Conservation (phyloP, 2,888 invertebrate genomes). For the Hemistola chrysoprasaria region DNA sequence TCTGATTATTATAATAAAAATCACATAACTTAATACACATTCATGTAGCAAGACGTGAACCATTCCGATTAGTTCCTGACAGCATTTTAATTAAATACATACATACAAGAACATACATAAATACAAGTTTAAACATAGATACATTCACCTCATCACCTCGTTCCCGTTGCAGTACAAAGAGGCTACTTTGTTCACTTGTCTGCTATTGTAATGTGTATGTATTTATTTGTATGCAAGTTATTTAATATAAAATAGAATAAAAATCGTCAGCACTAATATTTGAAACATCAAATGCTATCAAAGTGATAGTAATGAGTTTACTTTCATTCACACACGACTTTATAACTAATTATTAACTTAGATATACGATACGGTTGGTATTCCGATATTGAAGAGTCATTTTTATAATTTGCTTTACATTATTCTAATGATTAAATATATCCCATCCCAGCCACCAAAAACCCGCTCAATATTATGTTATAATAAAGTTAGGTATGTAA, state of each 20-base stretch:
- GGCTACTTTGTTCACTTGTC: no score
- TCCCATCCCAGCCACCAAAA: conserved; percentile 24
- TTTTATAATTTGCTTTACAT: conserved; percentile 18
- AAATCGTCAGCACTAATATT: conserved; percentile 2
- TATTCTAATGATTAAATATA: conserved; percentile 23
- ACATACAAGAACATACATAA: background rate
- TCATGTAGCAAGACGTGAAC: conserved; percentile 53
- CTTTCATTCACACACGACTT: conserved; percentile 5
- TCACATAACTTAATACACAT: conserved; percentile 50
- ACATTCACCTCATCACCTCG: no score
- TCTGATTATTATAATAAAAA: conserved; percentile 25
- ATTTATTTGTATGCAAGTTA: no score
- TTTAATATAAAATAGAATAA: no score
- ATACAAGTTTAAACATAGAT: no score
- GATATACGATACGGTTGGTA: conserved; percentile 1
- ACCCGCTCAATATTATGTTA: background rate
- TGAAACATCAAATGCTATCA: conserved; percentile 23
- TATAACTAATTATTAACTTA: conserved; percentile 1
- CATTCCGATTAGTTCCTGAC: conserved; percentile 11
- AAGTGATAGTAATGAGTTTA: conserved; percentile 22
- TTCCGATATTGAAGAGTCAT: conserved; percentile 26
- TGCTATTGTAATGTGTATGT: no score
- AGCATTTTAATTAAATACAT: background rate
- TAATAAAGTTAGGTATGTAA: background rate
- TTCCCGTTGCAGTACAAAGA: no score